These are phyloP conservation scores for Microtus ochrogaster DNA, from an alignment of 2,113 vertebrate genomes.

Conservation along the genomic window DNA sequence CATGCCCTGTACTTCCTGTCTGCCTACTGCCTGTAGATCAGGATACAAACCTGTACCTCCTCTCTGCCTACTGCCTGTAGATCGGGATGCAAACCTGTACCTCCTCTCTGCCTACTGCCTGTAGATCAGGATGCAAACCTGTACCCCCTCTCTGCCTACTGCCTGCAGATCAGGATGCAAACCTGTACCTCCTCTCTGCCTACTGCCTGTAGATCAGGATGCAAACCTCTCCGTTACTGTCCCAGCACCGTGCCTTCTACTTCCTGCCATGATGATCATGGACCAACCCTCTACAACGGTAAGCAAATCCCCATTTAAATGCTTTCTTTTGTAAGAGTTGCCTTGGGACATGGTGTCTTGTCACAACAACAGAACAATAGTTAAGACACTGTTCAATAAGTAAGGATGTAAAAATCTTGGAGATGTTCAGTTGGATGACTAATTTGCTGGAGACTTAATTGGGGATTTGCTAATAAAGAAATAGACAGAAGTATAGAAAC, in stretches of 20 bases:
- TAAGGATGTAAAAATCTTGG: background rate
- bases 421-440: background rate
- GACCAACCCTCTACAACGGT: background rate
- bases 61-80: too few species aligned
- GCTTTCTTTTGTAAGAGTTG: background rate
- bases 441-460: background rate
- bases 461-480: background rate
- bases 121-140: too few species aligned
- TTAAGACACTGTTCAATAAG: background rate
- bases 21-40: background rate
- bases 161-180: too few species aligned
- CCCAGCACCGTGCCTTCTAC: background rate
- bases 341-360: background rate
- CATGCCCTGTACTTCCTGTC: background rate
- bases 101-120: too few species aligned
- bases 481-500: background rate
- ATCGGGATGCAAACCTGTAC: too few species aligned
- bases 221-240: background rate
- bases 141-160: too few species aligned
- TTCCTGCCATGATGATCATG: background rate
- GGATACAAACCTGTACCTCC: background rate
- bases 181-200: too few species aligned
- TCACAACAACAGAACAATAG: background rate
- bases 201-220: too few species aligned
- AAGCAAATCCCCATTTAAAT: background rate